Base-by-base conservation (phyloP, 2,797 vertebrate species). In the Typhlichthys eigenmanni region DNA sequence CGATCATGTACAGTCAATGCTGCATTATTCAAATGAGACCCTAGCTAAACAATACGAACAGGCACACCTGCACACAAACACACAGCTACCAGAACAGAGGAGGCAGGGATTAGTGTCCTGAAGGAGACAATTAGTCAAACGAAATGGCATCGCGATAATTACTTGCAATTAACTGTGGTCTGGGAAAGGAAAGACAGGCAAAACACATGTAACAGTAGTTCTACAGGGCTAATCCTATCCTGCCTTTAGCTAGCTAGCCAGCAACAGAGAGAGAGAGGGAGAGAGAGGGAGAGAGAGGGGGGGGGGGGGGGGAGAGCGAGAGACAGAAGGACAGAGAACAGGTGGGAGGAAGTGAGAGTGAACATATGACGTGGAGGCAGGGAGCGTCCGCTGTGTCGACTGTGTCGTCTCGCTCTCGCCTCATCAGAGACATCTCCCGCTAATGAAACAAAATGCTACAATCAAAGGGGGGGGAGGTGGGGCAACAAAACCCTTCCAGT, bases 111-210 rank as follows among this genome's bases (percentile, higher is more conserved):
- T 88, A 83, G 75, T 19, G 75, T 79, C 73, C 76, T 83, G 77
- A 86, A 81, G 74, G 84, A 83, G 82, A 88, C 83, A 87, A 88
- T 90, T 86, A 88, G 73, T 86, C 68, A 87, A 87, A 88, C 86
- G 17, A 89, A 89, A 89, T 88, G 86, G 79, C 87, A 88, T 88
- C 79, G 72, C 14, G 76, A 88, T 84, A 87, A 89, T 87, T 90
- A 87, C 88, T 90, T 79, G 84, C 77, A 88, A 89, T 90, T 88
- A 88, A 85, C 82, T 79, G 76, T 66, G 76, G 69, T 69, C 60
- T 68, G 78, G 83, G 79, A 85, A 84, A 84, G 84, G 13, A 72
- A 57, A 49, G 69, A 78, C 86, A 86, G 87, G 77, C 89, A 85
- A 86, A 80, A 72, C 70, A 57, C 47, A 5, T 12, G 32, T 52